Conservation (phyloP, 2,888 invertebrate species). For the Scotopteryx bipunctaria region DNA sequence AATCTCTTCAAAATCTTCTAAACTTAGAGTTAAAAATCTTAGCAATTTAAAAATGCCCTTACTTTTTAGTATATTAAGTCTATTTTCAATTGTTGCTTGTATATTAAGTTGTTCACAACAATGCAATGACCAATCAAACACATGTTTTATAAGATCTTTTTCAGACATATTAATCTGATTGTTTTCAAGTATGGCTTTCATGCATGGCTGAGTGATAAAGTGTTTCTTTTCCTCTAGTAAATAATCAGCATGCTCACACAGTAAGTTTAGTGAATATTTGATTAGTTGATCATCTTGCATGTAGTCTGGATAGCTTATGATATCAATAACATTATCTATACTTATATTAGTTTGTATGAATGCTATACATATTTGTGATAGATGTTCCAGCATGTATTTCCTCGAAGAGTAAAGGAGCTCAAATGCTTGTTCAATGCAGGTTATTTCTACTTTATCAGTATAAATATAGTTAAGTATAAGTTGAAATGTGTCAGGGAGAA, state of each 20-base stretch:
- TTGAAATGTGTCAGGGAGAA: slow-evolving; percentile 84
- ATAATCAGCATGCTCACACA: slow-evolving; percentile 81
- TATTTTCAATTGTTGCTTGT: slow-evolving; percentile 64
- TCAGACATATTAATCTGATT: slow-evolving; percentile 78
- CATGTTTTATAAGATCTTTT: slow-evolving; percentile 78
- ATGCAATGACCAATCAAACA: slow-evolving; percentile 80
- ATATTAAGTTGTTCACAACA: slow-evolving; percentile 76
- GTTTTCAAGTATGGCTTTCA: slow-evolving; percentile 77
- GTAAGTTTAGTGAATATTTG: slow-evolving; percentile 78
- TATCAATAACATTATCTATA: slow-evolving; percentile 82
- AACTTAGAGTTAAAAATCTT: slow-evolving; percentile 66
- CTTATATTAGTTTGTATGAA: slow-evolving; percentile 81
- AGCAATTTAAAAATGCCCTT: slow-evolving; percentile 72
- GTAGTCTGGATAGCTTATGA: slow-evolving; percentile 84
- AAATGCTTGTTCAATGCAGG: slow-evolving; percentile 83
- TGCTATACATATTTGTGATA: slow-evolving; percentile 76
- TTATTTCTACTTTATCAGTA: slow-evolving; percentile 81
- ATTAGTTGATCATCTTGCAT: slow-evolving; percentile 82
- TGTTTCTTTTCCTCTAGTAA: slow-evolving; percentile 76
- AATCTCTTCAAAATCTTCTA: slow-evolving; percentile 68
- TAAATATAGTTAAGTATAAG: slow-evolving; percentile 85
- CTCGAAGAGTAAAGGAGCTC: slow-evolving; percentile 85
- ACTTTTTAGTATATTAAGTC: slow-evolving; percentile 66
- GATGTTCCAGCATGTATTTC: slow-evolving; percentile 84
- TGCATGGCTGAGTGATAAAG: slow-evolving; percentile 74